Conservation (phyloP, 2,888 invertebrate species). For the Aphodius granarius region DNA sequence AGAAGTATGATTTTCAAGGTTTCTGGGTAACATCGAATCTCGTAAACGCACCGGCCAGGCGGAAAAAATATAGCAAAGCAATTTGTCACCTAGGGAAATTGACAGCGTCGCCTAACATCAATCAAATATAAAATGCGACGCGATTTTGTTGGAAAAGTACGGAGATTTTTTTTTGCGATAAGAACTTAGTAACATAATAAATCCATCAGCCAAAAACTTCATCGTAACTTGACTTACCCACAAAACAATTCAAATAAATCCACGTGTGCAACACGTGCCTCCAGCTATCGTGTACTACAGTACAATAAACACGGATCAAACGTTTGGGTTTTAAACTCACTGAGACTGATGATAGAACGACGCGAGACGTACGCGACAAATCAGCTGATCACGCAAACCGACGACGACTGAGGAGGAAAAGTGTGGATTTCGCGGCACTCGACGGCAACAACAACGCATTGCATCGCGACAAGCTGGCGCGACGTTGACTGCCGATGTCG, state of each 20-base stretch:
- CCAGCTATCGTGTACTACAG: not conserved
- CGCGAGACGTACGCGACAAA: not conserved
- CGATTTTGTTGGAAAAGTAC: not conserved
- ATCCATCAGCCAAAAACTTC: too few species aligned
- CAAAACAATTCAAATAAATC: not conserved
- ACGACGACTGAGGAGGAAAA: not conserved
- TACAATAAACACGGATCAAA: not conserved
- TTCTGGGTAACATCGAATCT: not conserved
- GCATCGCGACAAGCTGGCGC: not conserved
- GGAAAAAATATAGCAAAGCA: not conserved
- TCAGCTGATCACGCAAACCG: not conserved
- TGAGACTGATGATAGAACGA: not conserved
- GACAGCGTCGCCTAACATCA: not conserved
- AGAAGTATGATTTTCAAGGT: not conserved
- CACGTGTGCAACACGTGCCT: not conserved
- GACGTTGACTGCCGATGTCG: not conserved
- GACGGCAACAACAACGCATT: too few species aligned
- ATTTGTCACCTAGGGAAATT: not conserved
- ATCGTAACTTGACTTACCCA: too few species aligned
- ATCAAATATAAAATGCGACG: not conserved
- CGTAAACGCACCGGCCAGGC: not conserved
- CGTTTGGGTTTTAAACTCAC: not conserved
- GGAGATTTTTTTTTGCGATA: not conserved
- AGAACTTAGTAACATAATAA: too few species aligned
- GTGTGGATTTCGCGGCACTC: not conserved